Evolutionary conservation across 2,888 invertebrate genomes (phyloP), one percentile per base, ranked within the genome.

Genomic region (Beris chalybata): DNA sequence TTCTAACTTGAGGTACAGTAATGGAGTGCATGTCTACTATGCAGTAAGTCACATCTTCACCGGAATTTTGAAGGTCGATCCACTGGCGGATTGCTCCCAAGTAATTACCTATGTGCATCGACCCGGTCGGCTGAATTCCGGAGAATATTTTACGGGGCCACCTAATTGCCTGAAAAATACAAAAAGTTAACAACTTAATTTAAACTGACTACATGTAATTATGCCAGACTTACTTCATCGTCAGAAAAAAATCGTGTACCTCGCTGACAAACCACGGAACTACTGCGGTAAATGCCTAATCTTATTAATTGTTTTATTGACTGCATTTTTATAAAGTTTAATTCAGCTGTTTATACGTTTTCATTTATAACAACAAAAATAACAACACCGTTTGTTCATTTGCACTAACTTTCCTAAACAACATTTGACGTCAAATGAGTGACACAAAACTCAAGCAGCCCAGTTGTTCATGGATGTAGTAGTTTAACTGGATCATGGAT

Each of bases 51-150:
- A 91, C 86, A 76, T 89, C 84, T 67, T 89, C 86, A 31, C 86
- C 85, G 12, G 82, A 75, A 68, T 93, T 82, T 81, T 97, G 97
- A 50, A 95, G 79, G 15, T 89, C 83, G 22, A 92, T 86, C 91
- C 96, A 97, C 76, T 90, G 90, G 67, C 87, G 85, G 69, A 99
- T 86, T 1, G 95, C 97, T 11, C 97, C 97, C 73, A 97, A 88
- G 83, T 97, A 99, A 83, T 99, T 99, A 11, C 99, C 99, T 59
- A 98, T 83, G 81, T 99, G 99, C 69, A 97, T 84, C 4, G 87
- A 83, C 15, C 98, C 98, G 0, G 97, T 97, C 0, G 99, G 98
- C 82, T 99, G 98, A 76, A 99, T 90, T 12, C 97, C 98, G 0
- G 97, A 93, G 75, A 97, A 92, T 74, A 96, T 84, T 73, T 86